These are phyloP conservation scores for Nemotelus nigrinus DNA, from an alignment of 2,888 invertebrate genomes.

Conservation along the genomic window DNA sequence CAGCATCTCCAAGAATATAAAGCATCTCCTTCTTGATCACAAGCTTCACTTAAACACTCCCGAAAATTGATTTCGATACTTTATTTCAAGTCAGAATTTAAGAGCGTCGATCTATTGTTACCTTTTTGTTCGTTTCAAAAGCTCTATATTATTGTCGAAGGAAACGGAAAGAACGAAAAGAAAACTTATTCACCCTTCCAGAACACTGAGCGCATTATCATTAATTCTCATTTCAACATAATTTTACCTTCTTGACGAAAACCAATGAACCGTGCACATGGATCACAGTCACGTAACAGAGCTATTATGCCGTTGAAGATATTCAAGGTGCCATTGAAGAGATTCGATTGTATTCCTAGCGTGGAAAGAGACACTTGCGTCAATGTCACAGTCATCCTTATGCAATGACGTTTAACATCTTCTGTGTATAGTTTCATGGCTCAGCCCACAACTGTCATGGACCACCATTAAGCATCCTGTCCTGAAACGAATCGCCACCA, in stretches of 20 bases:
- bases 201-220: background rate
- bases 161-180: too few relatives aligned
- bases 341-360: conserved; percentile 18
- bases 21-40: too few relatives aligned
- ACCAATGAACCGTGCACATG: conserved; percentile 1
- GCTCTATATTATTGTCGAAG: too few relatives aligned
- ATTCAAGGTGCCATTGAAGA: conserved; percentile 8
- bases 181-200: background rate
- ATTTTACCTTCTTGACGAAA: background rate
- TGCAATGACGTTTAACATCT: background rate
- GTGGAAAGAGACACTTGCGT: conserved; percentile 4
- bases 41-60: too few relatives aligned
- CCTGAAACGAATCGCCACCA: background rate
- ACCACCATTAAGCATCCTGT: too few relatives aligned
- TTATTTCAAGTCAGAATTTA: too few relatives aligned
- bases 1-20: too few relatives aligned
- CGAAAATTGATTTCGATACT: too few relatives aligned
- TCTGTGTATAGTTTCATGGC: background rate
- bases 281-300: background rate
- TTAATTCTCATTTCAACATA: conserved; percentile 15
- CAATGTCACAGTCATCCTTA: background rate
- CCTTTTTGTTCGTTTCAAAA: too few relatives aligned
- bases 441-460: too few relatives aligned
- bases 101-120: too few relatives aligned
- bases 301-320: conserved; percentile 19